Evolutionary conservation across 2,888 invertebrate species (phyloP).

Genomic region (Fragum fragum): DNA sequence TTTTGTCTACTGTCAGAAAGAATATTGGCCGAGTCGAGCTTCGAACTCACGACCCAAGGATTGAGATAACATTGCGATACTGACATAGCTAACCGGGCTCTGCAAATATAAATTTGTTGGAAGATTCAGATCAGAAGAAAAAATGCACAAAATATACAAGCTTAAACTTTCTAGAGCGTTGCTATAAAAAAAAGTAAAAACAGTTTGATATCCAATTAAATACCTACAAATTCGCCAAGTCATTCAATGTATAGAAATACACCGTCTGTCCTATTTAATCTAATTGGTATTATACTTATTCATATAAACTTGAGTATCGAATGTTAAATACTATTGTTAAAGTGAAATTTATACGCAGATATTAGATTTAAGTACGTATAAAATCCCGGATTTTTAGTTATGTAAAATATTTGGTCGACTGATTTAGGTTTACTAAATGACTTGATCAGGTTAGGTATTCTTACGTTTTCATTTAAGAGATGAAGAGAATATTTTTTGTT

Average conservation of each 20-base stretch:
- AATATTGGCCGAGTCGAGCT: no score
- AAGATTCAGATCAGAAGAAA: no score
- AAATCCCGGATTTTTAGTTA: not conserved
- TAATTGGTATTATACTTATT: conserved; percentile 14
- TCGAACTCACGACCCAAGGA: no score
- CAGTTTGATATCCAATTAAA: not conserved
- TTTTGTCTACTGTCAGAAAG: no score
- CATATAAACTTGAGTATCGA: conserved; percentile 8
- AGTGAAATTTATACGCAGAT: conserved; percentile 10
- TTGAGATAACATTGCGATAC: no score
- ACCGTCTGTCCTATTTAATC: not conserved
- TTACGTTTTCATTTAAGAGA: no score
- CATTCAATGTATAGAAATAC: conserved; percentile 5
- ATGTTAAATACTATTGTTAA: conserved; percentile 9
- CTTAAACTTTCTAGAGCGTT: no score
- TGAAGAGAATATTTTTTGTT: no score
- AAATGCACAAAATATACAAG: no score
- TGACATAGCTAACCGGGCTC: no score
- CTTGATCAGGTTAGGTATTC: not conserved
- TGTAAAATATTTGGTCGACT: not conserved
- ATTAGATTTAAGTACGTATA: conserved; percentile 7
- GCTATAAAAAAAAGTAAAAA: not conserved
- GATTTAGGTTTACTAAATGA: not conserved
- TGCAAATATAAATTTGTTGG: no score
- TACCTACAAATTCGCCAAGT: not conserved